Conservation (phyloP, 64 coral and sea anemone genomes). For the Montipora efflorescens region DNA sequence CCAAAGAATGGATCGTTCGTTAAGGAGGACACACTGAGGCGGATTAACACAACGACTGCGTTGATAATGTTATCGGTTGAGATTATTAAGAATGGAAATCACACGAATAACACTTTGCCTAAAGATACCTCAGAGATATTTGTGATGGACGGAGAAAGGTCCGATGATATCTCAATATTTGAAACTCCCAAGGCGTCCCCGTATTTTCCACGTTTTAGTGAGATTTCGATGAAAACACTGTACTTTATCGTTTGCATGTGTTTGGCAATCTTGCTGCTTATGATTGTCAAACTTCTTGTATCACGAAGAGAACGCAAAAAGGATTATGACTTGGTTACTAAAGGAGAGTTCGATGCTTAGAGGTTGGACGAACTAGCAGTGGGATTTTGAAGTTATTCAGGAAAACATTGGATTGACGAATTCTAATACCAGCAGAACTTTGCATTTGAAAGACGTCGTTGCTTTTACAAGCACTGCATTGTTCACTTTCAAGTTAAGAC, state of each 20-base stretch:
- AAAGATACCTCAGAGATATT: slow-evolving; percentile 37
- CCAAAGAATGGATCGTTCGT: neutral
- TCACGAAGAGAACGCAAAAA: slow-evolving; percentile 68
- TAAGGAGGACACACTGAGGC: neutral
- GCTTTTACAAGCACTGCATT: too few species aligned
- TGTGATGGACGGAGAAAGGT: slow-evolving; percentile 10
- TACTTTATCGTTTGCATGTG: slow-evolving; percentile 83
- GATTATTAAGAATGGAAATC: slow-evolving; percentile 41
- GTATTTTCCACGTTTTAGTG: slow-evolving; percentile 68
- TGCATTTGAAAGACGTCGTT: too few species aligned
- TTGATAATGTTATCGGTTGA: slow-evolving; percentile 49
- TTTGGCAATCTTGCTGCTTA: slow-evolving; percentile 75
- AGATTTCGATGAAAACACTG: slow-evolving; percentile 75
- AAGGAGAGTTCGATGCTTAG: slow-evolving; percentile 94
- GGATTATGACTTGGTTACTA: slow-evolving; percentile 90
- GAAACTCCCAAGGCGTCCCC: slow-evolving; percentile 29
- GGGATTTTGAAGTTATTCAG: too few species aligned
- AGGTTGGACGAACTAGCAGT: neutral
- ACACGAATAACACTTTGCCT: neutral
- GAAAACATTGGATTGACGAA: neutral
- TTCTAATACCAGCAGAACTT: neutral
- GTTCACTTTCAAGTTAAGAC: too few species aligned
- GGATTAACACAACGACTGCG: neutral
- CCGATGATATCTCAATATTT: slow-evolving; percentile 9
- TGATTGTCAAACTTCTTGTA: slow-evolving; percentile 81